Conservation (phyloP, 2,797 vertebrate species). For the Semaprochilodus insignis region DNA sequence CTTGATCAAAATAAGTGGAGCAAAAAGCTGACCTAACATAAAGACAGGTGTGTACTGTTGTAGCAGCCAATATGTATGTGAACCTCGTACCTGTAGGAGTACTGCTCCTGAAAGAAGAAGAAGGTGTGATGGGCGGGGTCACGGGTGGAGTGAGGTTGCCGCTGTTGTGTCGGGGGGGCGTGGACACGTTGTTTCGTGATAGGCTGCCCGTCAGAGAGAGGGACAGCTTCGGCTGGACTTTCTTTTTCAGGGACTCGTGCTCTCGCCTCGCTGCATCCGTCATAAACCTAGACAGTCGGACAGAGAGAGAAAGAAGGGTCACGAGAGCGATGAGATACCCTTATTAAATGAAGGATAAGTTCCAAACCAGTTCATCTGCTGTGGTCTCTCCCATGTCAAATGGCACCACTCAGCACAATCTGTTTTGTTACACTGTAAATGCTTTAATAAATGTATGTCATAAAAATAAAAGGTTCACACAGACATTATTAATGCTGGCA, state of each 20-base stretch:
- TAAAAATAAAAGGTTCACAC: slow-evolving; percentile 76
- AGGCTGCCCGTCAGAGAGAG: slow-evolving; percentile 88
- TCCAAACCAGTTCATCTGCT: slow-evolving; percentile 39
- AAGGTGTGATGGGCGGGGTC: slow-evolving; percentile 97
- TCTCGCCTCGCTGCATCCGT: slow-evolving; percentile 94
- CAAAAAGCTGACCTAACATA: not conserved
- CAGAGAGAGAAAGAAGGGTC: not conserved
- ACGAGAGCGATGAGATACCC: not conserved
- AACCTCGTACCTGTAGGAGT: slow-evolving; percentile 88
- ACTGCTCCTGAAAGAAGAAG: slow-evolving; percentile 95
- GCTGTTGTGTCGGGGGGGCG: slow-evolving; percentile 92
- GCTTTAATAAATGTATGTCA: slow-evolving; percentile 70
- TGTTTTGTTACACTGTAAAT: slow-evolving; percentile 57
- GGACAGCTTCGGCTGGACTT: slow-evolving; percentile 93
- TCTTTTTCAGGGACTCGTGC: slow-evolving; percentile 93
- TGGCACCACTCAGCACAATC: not conserved
- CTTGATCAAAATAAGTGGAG: not conserved
- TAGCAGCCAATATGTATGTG: not conserved
- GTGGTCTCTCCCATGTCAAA: slow-evolving; percentile 16
- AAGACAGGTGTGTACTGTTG: not conserved
- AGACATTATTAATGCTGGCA: slow-evolving; percentile 69
- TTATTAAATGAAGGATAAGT: not conserved
- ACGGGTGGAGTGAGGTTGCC: slow-evolving; percentile 98
- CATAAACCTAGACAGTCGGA: slow-evolving; percentile 87
- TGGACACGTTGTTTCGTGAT: slow-evolving; percentile 88